Base-by-base conservation (phyloP, 1,140 invertebrate species). In the Zaprionus nigranus region DNA sequence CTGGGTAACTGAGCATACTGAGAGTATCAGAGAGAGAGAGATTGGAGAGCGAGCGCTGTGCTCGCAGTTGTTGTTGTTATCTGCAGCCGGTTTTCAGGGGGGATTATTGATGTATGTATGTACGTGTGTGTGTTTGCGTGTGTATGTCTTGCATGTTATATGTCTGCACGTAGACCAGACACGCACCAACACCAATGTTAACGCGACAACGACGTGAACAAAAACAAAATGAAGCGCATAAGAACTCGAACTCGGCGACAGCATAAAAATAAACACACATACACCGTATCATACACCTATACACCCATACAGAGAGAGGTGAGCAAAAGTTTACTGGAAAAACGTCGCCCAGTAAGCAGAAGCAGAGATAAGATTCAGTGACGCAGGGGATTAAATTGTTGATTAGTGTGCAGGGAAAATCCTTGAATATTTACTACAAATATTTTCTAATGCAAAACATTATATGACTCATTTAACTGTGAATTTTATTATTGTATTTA, bases 151-250 rank as follows among this genome's bases (percentile, higher is more conserved):
- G 70, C 57, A 66, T 67, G 66, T 43, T 77, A 82, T 77, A 82
- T 80, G 84, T 87, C 84, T 87, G 84, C 83, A 88, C 84, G 78
- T 87, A 88, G 74, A 71, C 85, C 85, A 90, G 75, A 90, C 81
- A 71, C 72, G 74, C 72, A 82, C 76, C 57, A 75, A 66, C 79
- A 81, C 62, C 46, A 70, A 67, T 46, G 66, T 51, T 73, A 72
- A 17, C 40, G 28, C 61, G 68, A 68, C 76, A 70, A 13, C 73
- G 57, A 64, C 38, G 56, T 59, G 36, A 63, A 75, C 65, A 74
- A 74, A 69, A 74, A 78, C 71, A 78, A 75, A 78, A 75, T 75
- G 72, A 78, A 79, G 67, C 73, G 77, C 71, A 86, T 58, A 76
- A 85, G 82, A 86, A 86, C 79, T 71, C 73, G 60, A 64, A 72